These are phyloP conservation scores for Cepaea hortensis DNA, from an alignment of 2,888 invertebrate species.

Conservation along the genomic window DNA sequence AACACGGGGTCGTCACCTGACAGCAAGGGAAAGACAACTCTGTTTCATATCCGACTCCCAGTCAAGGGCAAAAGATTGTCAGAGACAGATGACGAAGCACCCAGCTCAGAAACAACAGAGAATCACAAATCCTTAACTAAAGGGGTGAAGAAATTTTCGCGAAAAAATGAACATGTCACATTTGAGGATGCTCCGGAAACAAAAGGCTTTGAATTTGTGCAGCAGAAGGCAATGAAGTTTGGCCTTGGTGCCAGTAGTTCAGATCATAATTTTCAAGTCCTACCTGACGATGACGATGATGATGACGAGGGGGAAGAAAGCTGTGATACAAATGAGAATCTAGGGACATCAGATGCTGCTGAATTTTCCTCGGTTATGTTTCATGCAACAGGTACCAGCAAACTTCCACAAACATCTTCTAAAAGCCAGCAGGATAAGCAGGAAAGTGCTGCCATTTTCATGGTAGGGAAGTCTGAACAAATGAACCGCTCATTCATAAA, in stretches of 20 bases:
- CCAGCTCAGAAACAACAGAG: background rate
- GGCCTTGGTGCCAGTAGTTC: conserved; percentile 32
- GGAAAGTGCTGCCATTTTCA: background rate
- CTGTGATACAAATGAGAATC: background rate
- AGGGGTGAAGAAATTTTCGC: background rate
- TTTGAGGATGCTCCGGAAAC: conserved; percentile 14
- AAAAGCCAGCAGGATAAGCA: background rate
- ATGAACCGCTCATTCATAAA: conserved; percentile 28
- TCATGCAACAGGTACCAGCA: background rate
- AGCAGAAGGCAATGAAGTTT: conserved; percentile 33
- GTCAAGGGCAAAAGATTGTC: conserved; percentile 15
- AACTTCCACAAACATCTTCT: background rate
- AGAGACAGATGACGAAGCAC: conserved; percentile 24
- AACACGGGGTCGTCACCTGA: background rate
- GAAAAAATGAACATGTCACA: conserved; percentile 20
- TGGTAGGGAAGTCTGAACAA: conserved; percentile 1
- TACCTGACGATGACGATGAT: conserved; percentile 23
- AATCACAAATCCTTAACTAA: background rate
- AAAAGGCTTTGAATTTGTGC: conserved; percentile 22
- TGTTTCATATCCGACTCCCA: conserved; percentile 27
- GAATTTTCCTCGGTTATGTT: background rate
- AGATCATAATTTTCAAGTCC: conserved; percentile 23
- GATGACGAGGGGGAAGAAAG: background rate
- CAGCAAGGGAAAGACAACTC: conserved; percentile 18
- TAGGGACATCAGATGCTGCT: background rate